Evolutionary conservation across 2,113 vertebrate genomes (phyloP), one percentile per base, ranked within the genome.

Genomic region (Callipepla californica): DNA sequence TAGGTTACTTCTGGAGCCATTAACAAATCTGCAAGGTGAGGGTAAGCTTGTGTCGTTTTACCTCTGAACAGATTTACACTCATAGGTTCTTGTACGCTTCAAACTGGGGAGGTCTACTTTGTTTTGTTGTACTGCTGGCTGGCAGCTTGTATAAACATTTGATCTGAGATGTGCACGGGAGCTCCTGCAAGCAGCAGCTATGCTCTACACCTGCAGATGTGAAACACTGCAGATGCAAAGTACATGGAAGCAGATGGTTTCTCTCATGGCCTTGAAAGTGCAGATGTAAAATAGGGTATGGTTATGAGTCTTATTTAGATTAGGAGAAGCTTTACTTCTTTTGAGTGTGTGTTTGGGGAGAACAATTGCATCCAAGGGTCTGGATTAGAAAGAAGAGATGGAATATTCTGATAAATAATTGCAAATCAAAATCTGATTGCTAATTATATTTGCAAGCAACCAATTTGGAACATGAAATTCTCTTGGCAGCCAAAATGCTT

Each of bases 191-290:
- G 36, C 67, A 84, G 61, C 47, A 87, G 84, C 89, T 75, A 13
- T 44, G 48, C 74, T 85, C 48, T 48, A 34, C 94, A 96, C 92
- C 96, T 95, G 94, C 93, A 93, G 85, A 80, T 96, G 68, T 96
- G 94, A 96, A 96, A 96, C 94, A 25, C 36, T 73, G 87, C 92
- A 85, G 67, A 94, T 94, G 89, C 92, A 94, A 94, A 95, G 80
- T 53, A 80, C 26, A 5, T n/a, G 3, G 75, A 77, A 95, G 58
- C 79, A 93, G 90, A 65, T 94, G 76, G 75, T 77, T 95, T 90
- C 78, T 78, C 58, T 85, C 25, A 8, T 69, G 81, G 80, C 53
- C 85, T 93, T 50, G 48, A 59, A 85, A 55, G 87, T 45, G n/a
- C 81, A 93, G 67, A 87, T 87, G 59, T 44, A 66, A 87, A 83